These are phyloP conservation scores for Trichomycterus rosablanca DNA, from an alignment of 2,113 vertebrate genomes.

Conservation along the genomic window DNA sequence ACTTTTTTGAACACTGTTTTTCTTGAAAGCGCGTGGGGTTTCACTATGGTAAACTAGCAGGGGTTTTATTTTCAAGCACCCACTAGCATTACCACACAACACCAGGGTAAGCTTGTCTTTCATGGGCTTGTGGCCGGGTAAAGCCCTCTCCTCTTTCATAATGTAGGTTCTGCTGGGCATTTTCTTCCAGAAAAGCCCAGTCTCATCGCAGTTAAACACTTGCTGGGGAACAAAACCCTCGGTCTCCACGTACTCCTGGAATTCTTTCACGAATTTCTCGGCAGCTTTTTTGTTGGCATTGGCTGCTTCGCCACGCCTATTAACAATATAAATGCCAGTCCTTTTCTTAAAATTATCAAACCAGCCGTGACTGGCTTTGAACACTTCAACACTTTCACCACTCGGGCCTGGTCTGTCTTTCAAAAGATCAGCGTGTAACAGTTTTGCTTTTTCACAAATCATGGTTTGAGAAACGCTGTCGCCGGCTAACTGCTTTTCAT, in stretches of 20 bases:
- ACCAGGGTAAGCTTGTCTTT: background rate
- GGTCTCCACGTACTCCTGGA: background rate
- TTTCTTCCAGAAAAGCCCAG: background rate
- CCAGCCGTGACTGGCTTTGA: background rate
- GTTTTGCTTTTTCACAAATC: background rate
- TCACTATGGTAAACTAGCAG: background rate
- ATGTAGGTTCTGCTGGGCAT: background rate
- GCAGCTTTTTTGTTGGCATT: background rate
- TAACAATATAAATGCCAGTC: background rate
- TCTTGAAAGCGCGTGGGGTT: background rate
- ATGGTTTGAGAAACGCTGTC: background rate
- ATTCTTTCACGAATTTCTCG: background rate
- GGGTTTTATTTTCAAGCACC: background rate
- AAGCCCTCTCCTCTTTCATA: background rate
- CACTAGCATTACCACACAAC: background rate
- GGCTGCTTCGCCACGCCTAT: background rate
- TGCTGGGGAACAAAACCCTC: background rate
- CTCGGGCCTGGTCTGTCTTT: background rate
- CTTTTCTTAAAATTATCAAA: background rate
- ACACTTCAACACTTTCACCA: background rate
- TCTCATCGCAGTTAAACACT: background rate
- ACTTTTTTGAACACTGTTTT: background rate
- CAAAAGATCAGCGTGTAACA: background rate
- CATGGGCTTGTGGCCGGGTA: background rate
- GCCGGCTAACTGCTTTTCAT: background rate